Percentiles rank a stretch among this genome's conserved stretches.
phyloP scores from a whole-genome alignment of 2,888 invertebrate species.

The Phaonia tiefii region DNA sequence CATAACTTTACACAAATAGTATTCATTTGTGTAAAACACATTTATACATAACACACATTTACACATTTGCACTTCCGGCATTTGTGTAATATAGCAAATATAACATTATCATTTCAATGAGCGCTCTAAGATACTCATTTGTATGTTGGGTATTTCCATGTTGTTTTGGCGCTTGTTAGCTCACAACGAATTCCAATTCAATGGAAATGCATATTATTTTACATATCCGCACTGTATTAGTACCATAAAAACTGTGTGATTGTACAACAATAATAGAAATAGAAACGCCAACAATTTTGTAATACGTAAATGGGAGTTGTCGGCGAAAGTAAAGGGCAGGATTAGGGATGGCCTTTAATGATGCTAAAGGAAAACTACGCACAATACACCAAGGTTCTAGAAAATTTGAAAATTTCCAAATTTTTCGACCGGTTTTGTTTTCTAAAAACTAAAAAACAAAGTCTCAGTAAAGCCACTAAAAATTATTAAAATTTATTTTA shows the following conservation, averaged over 20 bases:
- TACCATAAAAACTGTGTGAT: not conserved
- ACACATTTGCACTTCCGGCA: constrained; percentile 19
- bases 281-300: not conserved
- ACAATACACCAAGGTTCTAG: too few species aligned
- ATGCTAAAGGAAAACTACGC: too few species aligned
- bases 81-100: constrained; percentile 7
- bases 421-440: too few species aligned
- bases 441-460: too few species aligned
- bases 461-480: too few species aligned
- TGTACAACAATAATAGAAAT: not conserved
- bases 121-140: not conserved
- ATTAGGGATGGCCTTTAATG: too few species aligned
- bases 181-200: constrained; percentile 11
- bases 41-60: not conserved
- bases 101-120: constrained; percentile 24
- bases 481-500: too few species aligned
- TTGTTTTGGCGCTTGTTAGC: not conserved
- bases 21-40: not conserved
- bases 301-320: not conserved
- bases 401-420: too few species aligned
- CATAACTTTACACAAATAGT: not conserved
- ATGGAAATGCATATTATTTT: constrained; percentile 4
- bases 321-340: too few species aligned
- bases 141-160: not conserved
- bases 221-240: constrained; percentile 17